Evolutionary conservation across 2,113 vertebrate genomes (phyloP).

Genomic region (human (Homo sapiens)): GRCh38 chr19:32077001-32077500

Average conservation of each 20-base stretch:
- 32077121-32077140: not conserved
- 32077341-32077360: not conserved
- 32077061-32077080: not conserved
- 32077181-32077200: fast-evolving
- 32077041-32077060: not conserved
- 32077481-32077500: not conserved
- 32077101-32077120: not conserved
- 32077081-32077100: not conserved
- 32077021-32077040: not conserved
- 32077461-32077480: fast-evolving
- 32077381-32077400: too few species aligned
- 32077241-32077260: not conserved
- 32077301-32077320: not conserved
- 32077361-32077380: fast-evolving
- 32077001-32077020: not conserved
- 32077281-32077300: too few species aligned
- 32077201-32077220: not conserved
- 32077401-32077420: fast-evolving
- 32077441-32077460: not conserved
- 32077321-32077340: not conserved
- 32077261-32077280: too few species aligned
- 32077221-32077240: not conserved
- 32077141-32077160: not conserved
- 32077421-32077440: not conserved
- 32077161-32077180: not conserved